phyloP scores from a whole-genome alignment of 2,113 vertebrate species.

The Galbula dea region DNA sequence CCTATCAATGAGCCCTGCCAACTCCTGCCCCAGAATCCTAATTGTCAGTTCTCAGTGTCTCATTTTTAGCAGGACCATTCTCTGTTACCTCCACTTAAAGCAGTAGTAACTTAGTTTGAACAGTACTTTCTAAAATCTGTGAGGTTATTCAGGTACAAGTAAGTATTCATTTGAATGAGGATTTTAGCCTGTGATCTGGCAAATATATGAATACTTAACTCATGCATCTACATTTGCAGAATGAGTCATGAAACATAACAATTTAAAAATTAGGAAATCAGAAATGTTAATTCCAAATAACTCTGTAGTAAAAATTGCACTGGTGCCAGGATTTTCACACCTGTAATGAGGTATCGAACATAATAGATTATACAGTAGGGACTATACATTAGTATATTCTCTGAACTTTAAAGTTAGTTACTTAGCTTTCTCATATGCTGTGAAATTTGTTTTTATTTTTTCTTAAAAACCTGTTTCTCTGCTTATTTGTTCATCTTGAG shows the following conservation, averaged over 20 bases:
- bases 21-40: no score
- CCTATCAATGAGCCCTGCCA: no score
- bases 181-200: neutral
- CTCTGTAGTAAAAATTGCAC: neutral
- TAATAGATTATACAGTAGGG: neutral
- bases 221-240: conserved; percentile 28
- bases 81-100: neutral
- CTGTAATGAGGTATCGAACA: neutral
- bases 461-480: neutral
- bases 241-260: neutral
- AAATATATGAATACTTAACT: conserved; percentile 3
- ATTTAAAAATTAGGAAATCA: conserved; percentile 10
- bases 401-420: neutral
- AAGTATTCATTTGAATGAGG: neutral
- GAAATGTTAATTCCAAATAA: conserved; percentile 24
- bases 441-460: neutral
- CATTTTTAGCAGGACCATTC: neutral
- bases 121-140: neutral
- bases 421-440: neutral
- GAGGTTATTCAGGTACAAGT: neutral
- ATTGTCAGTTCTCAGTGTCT: neutral
- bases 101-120: neutral
- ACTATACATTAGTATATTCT: neutral
- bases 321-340: neutral
- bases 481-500: neutral